Conservation (phyloP, 2,888 invertebrate species). For the Caenorhabditis macrosperma region DNA sequence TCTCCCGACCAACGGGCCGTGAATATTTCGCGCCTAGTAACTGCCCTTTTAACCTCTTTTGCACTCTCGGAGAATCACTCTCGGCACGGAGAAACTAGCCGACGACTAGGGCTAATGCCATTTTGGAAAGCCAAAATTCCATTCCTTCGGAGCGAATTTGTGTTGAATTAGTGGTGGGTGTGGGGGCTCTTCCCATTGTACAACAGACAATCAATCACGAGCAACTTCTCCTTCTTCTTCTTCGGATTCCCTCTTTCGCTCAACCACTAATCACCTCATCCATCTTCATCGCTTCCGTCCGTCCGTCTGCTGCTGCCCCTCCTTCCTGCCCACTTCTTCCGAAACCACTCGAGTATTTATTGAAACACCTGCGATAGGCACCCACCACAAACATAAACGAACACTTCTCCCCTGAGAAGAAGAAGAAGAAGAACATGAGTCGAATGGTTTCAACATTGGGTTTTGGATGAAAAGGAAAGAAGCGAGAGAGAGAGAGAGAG, state of each 20-base stretch:
- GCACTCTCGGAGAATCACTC: constrained; percentile 6
- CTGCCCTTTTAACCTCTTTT: constrained; percentile 1
- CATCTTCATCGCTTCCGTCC: constrained; percentile 41
- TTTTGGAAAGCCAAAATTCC: too few species aligned
- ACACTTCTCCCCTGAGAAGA: constrained; percentile 13
- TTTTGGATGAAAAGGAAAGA: too few species aligned
- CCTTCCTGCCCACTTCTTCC: not conserved
- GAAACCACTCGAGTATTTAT: constrained; percentile 11
- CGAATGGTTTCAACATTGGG: too few species aligned
- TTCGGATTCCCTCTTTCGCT: too few species aligned
- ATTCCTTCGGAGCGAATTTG: too few species aligned
- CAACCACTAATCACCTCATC: constrained; percentile 37
- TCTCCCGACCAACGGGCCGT: constrained; percentile 47
- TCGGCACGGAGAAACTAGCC: not conserved
- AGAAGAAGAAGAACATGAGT: too few species aligned
- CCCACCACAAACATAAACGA: constrained; percentile 17
- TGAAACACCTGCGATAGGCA: constrained; percentile 33
- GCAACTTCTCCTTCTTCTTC: not conserved
- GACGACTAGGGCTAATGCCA: too few species aligned
- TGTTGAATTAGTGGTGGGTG: too few species aligned
- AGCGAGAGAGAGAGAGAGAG: too few species aligned
- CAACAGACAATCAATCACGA: not conserved
- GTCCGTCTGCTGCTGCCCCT: too few species aligned
- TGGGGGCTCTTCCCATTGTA: not conserved
- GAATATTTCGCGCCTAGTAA: constrained; percentile 44